phyloP scores from a whole-genome alignment of 2,888 invertebrate genomes.

The Acronicta aceris region DNA sequence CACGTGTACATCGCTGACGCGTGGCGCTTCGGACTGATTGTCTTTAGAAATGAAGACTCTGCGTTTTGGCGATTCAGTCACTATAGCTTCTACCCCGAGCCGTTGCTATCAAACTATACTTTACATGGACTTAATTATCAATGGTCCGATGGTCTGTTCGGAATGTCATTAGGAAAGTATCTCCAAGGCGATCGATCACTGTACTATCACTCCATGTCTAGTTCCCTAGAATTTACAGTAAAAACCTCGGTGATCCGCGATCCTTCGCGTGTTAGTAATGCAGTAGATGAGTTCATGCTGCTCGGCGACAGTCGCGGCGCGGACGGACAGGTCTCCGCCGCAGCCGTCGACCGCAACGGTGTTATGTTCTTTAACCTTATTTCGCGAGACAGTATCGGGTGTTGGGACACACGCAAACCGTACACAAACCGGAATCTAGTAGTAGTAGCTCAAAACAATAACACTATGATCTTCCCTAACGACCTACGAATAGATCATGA shows the following conservation, averaged over 20 bases:
- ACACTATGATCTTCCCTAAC: slow-evolving; percentile 93
- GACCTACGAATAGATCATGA: slow-evolving; percentile 94
- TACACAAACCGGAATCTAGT: slow-evolving; percentile 91
- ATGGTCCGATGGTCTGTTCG: slow-evolving; percentile 95
- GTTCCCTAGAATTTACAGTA: slow-evolving; percentile 93
- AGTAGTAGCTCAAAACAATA: slow-evolving; percentile 90
- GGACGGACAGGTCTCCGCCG: slow-evolving; percentile 93
- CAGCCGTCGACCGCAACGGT: slow-evolving; percentile 92
- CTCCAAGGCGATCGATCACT: slow-evolving; percentile 90
- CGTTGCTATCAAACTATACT: slow-evolving; percentile 92
- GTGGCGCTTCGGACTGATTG: slow-evolving; percentile 91
- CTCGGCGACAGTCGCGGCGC: slow-evolving; percentile 88
- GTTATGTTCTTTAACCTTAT: slow-evolving; percentile 95
- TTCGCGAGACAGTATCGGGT: slow-evolving; percentile 93
- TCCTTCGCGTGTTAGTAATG: slow-evolving; percentile 81
- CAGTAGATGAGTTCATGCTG: slow-evolving; percentile 79
- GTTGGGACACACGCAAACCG: slow-evolving; percentile 95
- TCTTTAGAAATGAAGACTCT: slow-evolving; percentile 89
- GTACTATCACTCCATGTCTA: slow-evolving; percentile 95
- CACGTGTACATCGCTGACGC: slow-evolving; percentile 92
- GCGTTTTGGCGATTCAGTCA: slow-evolving; percentile 91
- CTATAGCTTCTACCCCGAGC: slow-evolving; percentile 93
- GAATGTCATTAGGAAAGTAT: slow-evolving; percentile 91
- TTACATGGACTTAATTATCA: slow-evolving; percentile 93
- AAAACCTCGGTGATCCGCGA: slow-evolving; percentile 92